Conservation (phyloP, 2,888 invertebrate genomes). For the Drosophila macrothrix region DNA sequence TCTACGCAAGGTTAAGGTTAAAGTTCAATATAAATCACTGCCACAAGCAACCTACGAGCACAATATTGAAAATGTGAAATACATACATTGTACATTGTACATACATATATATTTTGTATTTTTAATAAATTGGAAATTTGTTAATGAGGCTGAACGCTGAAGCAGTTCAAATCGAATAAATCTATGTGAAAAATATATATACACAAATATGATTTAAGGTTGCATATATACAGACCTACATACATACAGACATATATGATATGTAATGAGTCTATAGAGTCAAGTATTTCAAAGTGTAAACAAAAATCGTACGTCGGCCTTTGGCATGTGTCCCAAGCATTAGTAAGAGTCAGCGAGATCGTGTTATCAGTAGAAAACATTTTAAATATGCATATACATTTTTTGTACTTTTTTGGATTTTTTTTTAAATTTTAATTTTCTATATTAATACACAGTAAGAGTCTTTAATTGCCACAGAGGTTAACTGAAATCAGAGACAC, state of each 20-base stretch:
- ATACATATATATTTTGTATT: conserved; percentile 8
- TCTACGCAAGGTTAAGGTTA: conserved; percentile 65
- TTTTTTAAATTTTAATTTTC: conserved; percentile 22
- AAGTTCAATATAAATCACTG: conserved; percentile 69
- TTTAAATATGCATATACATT: conserved; percentile 18
- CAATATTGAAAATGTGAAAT: conserved; percentile 49
- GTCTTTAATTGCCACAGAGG: conserved; percentile 68
- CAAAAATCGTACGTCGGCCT: conserved; percentile 56
- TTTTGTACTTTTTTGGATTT: conserved; percentile 25
- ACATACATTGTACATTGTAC: conserved; percentile 2
- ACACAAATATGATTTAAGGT: conserved; percentile 32
- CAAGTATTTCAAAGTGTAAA: conserved; percentile 40
- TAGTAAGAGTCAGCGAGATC: conserved; percentile 19
- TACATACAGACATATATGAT: conserved; percentile 15
- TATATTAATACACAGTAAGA: conserved; percentile 43
- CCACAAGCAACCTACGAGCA: conserved; percentile 65
- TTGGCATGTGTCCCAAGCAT: conserved; percentile 31
- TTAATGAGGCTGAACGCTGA: conserved; percentile 55
- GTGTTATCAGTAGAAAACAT: conserved; percentile 56
- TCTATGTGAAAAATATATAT: conserved; percentile 11
- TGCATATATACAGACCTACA: conserved; percentile 3
- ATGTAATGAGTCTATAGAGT: conserved; percentile 34
- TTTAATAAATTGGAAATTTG: conserved; percentile 57
- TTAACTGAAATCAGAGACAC: conserved; percentile 64
- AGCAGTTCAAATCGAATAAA: conserved; percentile 29